Base-by-base conservation (phyloP, 1,140 invertebrate species). In the Musca vetustissima region DNA sequence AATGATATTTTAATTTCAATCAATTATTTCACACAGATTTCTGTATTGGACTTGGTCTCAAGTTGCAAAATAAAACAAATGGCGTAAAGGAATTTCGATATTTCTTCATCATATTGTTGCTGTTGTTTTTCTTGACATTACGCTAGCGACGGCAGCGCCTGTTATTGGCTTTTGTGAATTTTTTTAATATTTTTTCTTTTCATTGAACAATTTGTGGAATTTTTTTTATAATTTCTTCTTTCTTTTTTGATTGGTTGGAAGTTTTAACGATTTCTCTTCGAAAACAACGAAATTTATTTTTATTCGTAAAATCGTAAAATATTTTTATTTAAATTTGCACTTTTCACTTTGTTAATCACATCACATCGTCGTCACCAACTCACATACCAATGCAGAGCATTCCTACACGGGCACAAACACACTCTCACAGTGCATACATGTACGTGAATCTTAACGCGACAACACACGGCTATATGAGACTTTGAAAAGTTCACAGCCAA, bases 51-150 rank as follows among this genome's bases (percentile, higher is more conserved):
- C 11, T 13, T 43, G 6, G 36, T 4, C 2, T 36, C 28, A 61
- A 61, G 43, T 61, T 61, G 28, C 28, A 61, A 61, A 61, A 21
- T 61, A 13, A 43, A 9, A 11, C 57, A 61, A 61, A 61, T 61
- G 57, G 57, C 57, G 28, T 69, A 71, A 72, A 76, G 78, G 75
- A 78, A 75, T 74, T 74, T 74, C 76, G 73, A 71, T 71, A 76
- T 75, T 76, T 78, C 61, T 72, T 75, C 11, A 68, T 70, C 69
- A 66, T 64, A 22, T 53, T 68, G 70, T 73, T 69, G 72, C 68
- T 69, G 69, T 73, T 69, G 77, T 73, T 69, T 36, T 73, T 69
- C 75, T 73, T 69, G 48, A 66, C 69, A 71, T 59, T 49, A 4
- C 22, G 21, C 25, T 36, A 32, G 28, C 28, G n/a, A n/a, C n/a